These are phyloP conservation scores for Artibeus jamaicensis DNA, from an alignment of 2,797 vertebrate genomes.

Conservation along the genomic window DNA sequence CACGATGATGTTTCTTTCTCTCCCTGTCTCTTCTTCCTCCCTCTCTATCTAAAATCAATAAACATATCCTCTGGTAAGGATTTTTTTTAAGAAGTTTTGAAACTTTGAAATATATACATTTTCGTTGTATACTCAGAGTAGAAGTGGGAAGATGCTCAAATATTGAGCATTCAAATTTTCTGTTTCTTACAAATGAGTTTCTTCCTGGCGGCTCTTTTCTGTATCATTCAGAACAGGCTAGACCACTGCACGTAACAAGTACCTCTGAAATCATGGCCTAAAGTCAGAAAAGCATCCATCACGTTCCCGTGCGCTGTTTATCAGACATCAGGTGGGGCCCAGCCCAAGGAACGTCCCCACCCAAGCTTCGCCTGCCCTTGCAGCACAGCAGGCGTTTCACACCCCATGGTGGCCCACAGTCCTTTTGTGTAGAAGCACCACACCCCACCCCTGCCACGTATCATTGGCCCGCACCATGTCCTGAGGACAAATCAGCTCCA, in stretches of 20 bases:
- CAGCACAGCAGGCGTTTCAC: too few species aligned
- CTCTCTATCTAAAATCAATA: too few species aligned
- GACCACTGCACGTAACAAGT: not conserved
- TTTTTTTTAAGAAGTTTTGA: not conserved
- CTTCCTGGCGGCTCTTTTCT: not conserved
- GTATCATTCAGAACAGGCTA: not conserved
- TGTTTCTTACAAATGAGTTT: not conserved
- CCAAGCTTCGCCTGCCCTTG: not conserved
- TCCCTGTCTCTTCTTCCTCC: too few species aligned
- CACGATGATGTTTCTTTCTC: too few species aligned
- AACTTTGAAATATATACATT: not conserved
- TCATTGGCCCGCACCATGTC: not conserved
- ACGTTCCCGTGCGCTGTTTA: rapidly evolving
- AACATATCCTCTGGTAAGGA: too few species aligned
- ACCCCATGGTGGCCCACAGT: too few species aligned
- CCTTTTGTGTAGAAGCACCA: not conserved
- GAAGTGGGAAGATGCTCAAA: not conserved
- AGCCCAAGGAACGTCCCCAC: not conserved
- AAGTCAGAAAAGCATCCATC: not conserved
- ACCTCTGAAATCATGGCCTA: not conserved
- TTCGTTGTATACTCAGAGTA: not conserved
- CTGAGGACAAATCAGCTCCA: not conserved
- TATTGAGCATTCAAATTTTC: not conserved
- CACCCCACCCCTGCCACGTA: not conserved
- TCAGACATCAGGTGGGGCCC: not conserved